Percentiles rank a stretch among this genome's conserved stretches.
These are phyloP conservation scores for Euglossa dilemma DNA, from an alignment of 1,140 invertebrate genomes.

Conservation along the genomic window DNA sequence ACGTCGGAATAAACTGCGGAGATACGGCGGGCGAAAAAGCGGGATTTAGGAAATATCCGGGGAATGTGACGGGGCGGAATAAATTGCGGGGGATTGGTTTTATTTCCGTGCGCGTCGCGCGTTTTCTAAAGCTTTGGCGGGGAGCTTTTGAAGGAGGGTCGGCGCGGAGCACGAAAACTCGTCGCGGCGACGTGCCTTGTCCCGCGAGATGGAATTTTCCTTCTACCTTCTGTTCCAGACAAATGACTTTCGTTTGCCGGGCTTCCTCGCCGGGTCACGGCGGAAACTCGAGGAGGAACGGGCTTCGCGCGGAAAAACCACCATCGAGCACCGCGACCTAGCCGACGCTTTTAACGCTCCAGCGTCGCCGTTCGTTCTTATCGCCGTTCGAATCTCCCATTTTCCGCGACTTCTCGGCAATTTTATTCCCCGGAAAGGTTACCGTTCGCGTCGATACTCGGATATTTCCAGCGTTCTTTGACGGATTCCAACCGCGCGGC, in stretches of 20 bases:
- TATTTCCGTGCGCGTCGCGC: not conserved
- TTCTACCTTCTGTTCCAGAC: conserved; percentile 3
- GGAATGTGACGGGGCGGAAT: not conserved
- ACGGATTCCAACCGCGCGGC: too few species aligned
- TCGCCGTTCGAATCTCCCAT: too few species aligned
- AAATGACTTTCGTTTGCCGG: conserved; percentile 16
- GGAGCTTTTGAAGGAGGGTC: not conserved
- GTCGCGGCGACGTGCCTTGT: conserved; percentile 7
- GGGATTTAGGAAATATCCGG: not conserved
- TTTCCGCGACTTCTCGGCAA: too few species aligned
- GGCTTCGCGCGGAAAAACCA: not conserved
- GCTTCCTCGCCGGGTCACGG: not conserved
- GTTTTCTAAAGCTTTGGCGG: not conserved
- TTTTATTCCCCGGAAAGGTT: too few species aligned
- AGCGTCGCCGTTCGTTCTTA: too few species aligned
- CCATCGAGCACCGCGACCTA: too few species aligned
- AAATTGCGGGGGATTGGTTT: conserved; percentile 22
- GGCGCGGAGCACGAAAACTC: conserved; percentile 16
- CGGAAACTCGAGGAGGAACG: conserved; percentile 3
- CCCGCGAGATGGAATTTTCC: conserved; percentile 18
- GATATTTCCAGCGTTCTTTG: too few species aligned
- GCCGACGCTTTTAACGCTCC: too few species aligned
- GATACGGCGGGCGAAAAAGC: not conserved
- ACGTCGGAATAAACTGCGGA: not conserved
- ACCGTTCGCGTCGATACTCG: too few species aligned